Base-by-base conservation (phyloP, 2,888 invertebrate species). In the Diachrysia chrysitis region DNA sequence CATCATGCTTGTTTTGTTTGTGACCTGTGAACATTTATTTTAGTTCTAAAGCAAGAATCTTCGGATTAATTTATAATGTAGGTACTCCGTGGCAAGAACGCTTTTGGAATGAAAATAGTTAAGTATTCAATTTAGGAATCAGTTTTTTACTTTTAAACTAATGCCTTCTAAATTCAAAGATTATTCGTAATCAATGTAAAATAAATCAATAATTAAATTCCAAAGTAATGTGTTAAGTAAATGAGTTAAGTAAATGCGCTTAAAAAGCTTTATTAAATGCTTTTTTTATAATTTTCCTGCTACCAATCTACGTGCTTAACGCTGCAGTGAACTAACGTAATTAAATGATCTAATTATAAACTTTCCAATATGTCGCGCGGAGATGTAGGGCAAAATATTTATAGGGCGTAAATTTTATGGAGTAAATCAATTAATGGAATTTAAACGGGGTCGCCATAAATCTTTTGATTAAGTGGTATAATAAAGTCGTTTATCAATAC, bases 281-380 rank as follows among this genome's bases (percentile, higher is more conserved):
- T n/a, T n/a, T n/a, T n/a, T n/a, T n/a, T n/a, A n/a, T n/a, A n/a
- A n/a, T n/a, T n/a, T n/a, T n/a, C n/a, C n/a, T n/a, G n/a, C n/a
- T n/a, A n/a, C 16, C 12, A 58, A 14, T 53, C 58, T 58, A 10
- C 19, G 35, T 56, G 29, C n/a, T 6, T 25, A 17, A 21, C 25
- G 23, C 60, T 57, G 25, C 12, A 59, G 53, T 46, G 29, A 66
- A 63, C 66, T 61, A 19, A 21, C 35, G 51, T 69, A 62, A 62
- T 76, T 48, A 3, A 60, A 76, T 71, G 21, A 64, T 71, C 23
- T 29, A 51, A 51, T 51, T 14, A 29, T 35, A 60, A 58, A 37
- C 60, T 25, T 53, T 64, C 48, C 21, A 32, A 60, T 21, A 60
- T 71, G 71, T 63, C 25, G 32, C 71, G 53, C 57, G n/a, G 29